Evolutionary conservation across 2,113 vertebrate species (phyloP).

Genomic region (Oxyruncus cristatus): DNA sequence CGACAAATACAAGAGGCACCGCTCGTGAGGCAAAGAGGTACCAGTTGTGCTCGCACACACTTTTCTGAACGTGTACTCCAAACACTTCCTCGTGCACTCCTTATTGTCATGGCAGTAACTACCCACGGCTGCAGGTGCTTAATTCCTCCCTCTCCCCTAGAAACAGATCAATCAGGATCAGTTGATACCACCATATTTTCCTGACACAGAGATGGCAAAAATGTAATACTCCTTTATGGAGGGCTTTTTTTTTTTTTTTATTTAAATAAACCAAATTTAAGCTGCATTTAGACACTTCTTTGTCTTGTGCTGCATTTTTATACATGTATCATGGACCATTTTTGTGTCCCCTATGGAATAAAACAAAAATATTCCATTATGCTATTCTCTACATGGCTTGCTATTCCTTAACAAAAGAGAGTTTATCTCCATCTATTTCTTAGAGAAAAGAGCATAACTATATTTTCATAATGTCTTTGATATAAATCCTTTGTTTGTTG

Average conservation of each 20-base stretch:
- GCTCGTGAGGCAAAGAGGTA: neutral
- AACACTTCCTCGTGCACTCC: neutral
- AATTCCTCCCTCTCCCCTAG: fast-evolving
- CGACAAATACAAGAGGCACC: neutral
- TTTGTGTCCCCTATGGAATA: neutral
- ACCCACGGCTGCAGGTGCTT: neutral
- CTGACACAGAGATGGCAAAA: neutral
- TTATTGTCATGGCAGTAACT: neutral
- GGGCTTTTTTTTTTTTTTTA: neutral
- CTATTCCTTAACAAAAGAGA: neutral
- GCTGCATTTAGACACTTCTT: neutral
- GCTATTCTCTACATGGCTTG: neutral
- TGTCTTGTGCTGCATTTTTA: neutral
- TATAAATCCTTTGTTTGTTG: constrained; percentile 15
- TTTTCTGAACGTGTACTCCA: neutral
- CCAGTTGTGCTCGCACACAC: fast-evolving
- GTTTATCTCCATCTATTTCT: neutral
- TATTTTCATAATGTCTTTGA: neutral
- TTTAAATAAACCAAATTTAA: neutral
- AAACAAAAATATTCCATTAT: neutral
- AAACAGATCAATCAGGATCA: fast-evolving
- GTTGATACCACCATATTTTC: neutral
- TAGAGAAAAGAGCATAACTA: neutral
- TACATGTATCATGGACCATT: neutral
- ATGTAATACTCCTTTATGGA: neutral